phyloP scores from a whole-genome alignment of 2,113 vertebrate species.

The Blennius ocellaris region DNA sequence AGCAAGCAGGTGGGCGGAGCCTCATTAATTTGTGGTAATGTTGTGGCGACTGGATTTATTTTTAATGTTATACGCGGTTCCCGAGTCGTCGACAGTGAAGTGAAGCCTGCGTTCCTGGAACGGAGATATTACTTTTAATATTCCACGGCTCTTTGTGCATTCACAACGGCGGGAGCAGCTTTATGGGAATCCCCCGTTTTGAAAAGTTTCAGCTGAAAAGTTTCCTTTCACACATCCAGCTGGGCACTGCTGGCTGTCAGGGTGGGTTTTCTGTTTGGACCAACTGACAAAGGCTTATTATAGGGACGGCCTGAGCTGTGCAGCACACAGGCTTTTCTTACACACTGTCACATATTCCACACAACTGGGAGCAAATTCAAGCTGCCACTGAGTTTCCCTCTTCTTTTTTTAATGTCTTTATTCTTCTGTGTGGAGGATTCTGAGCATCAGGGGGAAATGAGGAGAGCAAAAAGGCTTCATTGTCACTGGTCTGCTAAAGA shows the following conservation, averaged over 20 bases:
- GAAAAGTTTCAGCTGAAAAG: constrained; percentile 43
- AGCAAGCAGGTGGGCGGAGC: too few species aligned
- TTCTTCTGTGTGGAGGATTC: not conserved
- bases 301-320: constrained; percentile 9
- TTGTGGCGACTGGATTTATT: not conserved
- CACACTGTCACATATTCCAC: constrained; percentile 26
- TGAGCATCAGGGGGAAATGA: not conserved
- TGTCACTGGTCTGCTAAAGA: too few species aligned
- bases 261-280: constrained; percentile 30
- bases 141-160: constrained; percentile 50
- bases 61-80: not conserved
- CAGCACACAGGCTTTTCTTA: constrained; percentile 25
- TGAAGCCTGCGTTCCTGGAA: constrained; percentile 14
- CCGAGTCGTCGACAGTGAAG: constrained; percentile 13
- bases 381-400: not conserved
- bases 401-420: constrained; percentile 2
- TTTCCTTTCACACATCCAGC: constrained; percentile 66
- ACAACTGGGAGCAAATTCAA: constrained; percentile 8
- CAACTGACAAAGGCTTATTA: constrained; percentile 56
- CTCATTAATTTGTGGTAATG: too few species aligned
- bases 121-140: not conserved
- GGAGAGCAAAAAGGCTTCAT: not conserved
- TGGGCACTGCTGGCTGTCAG: constrained; percentile 30
- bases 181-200: constrained; percentile 65
- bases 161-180: constrained; percentile 36